These are phyloP conservation scores for Mimas tiliae DNA, from an alignment of 2,888 invertebrate species.

Conservation along the genomic window DNA sequence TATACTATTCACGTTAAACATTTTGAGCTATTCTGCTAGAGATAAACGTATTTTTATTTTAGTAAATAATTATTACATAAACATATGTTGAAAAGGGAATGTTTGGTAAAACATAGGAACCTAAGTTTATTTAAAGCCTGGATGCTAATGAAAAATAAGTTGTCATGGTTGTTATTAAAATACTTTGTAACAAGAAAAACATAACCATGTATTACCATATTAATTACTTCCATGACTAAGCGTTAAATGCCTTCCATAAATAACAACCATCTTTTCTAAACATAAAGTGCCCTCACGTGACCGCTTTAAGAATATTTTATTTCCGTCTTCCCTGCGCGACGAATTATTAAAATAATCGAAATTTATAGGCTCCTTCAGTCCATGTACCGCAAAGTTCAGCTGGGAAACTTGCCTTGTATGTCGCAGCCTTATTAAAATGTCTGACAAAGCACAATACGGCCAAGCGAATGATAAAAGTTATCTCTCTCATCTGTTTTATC, in stretches of 20 bases:
- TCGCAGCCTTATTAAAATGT: not conserved
- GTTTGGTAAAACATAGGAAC: no score
- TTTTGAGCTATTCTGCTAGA: no score
- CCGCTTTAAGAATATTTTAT: not conserved
- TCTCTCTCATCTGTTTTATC: no score
- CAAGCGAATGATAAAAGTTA: no score
- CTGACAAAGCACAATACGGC: not conserved
- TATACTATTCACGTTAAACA: no score
- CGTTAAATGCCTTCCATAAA: not conserved
- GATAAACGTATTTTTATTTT: no score
- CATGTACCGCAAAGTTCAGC: not conserved
- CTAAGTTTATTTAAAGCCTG: no score
- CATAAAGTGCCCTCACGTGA: not conserved
- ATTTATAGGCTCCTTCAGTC: constrained; percentile 3
- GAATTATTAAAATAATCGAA: not conserved
- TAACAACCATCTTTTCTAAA: not conserved
- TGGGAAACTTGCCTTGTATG: not conserved
- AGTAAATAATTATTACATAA: no score
- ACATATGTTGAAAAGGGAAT: no score
- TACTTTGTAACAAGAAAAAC: no score
- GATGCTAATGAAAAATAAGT: not conserved
- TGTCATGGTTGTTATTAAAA: no score
- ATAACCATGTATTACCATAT: not conserved
- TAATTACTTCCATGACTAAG: not conserved
- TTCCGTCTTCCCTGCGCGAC: not conserved